phyloP scores from a whole-genome alignment of 2,797 vertebrate genomes.

The Sebastes taczanowskii region DNA sequence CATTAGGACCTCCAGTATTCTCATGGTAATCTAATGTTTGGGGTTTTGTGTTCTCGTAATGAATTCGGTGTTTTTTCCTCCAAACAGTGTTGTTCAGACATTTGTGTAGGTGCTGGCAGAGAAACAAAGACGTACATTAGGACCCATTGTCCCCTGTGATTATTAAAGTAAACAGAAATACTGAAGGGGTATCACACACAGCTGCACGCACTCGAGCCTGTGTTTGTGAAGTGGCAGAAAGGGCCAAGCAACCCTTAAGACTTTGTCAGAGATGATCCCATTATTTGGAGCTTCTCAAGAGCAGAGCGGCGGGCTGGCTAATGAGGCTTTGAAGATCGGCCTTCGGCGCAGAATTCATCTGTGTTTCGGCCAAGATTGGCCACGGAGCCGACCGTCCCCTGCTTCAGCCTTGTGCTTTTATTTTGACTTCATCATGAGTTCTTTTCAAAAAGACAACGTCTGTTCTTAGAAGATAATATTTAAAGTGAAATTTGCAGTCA shows the following conservation, averaged over 20 bases:
- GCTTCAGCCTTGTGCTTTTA: not conserved
- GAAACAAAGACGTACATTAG: constrained; percentile 83
- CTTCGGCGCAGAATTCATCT: constrained; percentile 43
- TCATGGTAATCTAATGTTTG: constrained; percentile 83
- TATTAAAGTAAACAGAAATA: constrained; percentile 84
- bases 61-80: constrained; percentile 77
- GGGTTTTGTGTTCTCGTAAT: constrained; percentile 69
- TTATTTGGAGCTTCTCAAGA: constrained; percentile 71
- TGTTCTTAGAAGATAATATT: not conserved
- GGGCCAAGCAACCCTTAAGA: constrained; percentile 79
- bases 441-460: not conserved
- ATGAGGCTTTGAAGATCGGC: constrained; percentile 75
- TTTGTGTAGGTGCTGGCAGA: constrained; percentile 81
- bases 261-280: constrained; percentile 73
- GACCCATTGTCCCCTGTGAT: constrained; percentile 72
- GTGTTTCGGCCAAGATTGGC: constrained; percentile 32
- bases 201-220: constrained; percentile 80
- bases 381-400: not conserved
- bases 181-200: constrained; percentile 72
- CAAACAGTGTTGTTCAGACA: constrained; percentile 78
- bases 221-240: constrained; percentile 70
- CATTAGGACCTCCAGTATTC: constrained; percentile 79
- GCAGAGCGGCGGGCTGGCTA: constrained; percentile 36
- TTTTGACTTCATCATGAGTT: not conserved
- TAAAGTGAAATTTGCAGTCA: not conserved